Evolutionary conservation across 2,888 invertebrate genomes (phyloP), one percentile per base, ranked within the genome.

Genomic region (Maniola hyperantus): DNA sequence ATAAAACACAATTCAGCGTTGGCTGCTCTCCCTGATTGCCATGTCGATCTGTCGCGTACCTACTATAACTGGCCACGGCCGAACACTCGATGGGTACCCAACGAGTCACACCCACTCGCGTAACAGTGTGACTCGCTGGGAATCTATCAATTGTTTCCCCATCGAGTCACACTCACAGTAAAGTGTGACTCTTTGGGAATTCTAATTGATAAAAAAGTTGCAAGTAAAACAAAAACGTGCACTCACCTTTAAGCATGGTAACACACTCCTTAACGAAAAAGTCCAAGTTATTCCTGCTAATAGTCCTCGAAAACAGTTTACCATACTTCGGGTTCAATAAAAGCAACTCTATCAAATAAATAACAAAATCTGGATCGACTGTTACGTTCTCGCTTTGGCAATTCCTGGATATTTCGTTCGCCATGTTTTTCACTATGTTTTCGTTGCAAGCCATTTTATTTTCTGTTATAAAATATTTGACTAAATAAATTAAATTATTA

Each of bases 301-400:
- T 82, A 0, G 91, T 85, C 62, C 84, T 88, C 0, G 88, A 78
- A 54, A 93, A 89, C 20, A 92, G 78, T 55, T 93, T 91, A 0
- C 93, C 93, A 79, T 94, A 93, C 74, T 89, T 89, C 0, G 94
- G 94, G 74, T 94, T 93, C 5, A 94, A 76, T 0, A 93, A 77
- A n/a, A 94, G 74, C 50, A 94, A 74, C 64, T 93, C 91, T 6
- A 94, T 90, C 42, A 93, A 79, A 72, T 93, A 94, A 7, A 88
- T 85, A 0, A 94, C 89, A 65, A 94, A 93, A 11, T 93, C 91
- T 0, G 89, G 82, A 13, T 93, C 89, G 0, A 93, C 85, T 0
- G 78, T 74, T 1, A 93, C 82, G 50, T 84, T 84, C 10, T 83
- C 82, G 0, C 83, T 74, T 68, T 87, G 89, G 72, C 93, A 93